Evolutionary conservation across 2,888 invertebrate genomes (phyloP), one percentile per base, ranked within the genome.

Genomic region (Pheosia gnoma): DNA sequence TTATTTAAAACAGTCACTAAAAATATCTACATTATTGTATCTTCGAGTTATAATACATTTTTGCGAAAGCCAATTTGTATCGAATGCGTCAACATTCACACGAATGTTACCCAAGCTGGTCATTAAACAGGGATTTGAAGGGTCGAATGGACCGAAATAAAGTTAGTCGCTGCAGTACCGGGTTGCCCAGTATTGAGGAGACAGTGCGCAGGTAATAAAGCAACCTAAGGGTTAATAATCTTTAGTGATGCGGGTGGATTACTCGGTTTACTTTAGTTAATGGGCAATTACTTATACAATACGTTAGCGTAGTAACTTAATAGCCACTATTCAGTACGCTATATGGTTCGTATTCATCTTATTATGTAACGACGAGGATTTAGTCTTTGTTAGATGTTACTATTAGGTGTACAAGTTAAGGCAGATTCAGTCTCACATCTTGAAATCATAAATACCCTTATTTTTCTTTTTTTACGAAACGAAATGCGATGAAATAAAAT

Each of bases 91-190:
- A 13, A 66, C 83, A 66, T 59, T 41, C 83, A 80, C 72, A 38
- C 7, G 69, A 84, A 36, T 53, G 45, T 45, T 49, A 8, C 64
- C 39, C 70, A 81, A 83, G 82, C 81, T 83, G 87, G 91, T 92
- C 91, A 92, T 92, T 92, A 92, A 92, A 91, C 84, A 81, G 84
- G 91, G 92, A 92, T 92, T 92, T 91, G 85, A 90, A 88, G 91
- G 92, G 91, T 91, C 89, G 90, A 85, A 78, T 81, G 82, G 86
- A 78, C 85, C 84, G 83, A 89, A 91, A 90, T 91, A 89, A 91
- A 91, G 88, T 90, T 88, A 89, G 84, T 83, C 84, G 79, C 82
- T 74, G 77, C 73, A 74, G 74, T 75, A 75, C 65, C 65, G 72
- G 74, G 74, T 75, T 78, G 77, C 72, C 71, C 70, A 63, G 77